Percentiles rank a stretch among this genome's conserved stretches.
Evolutionary conservation across 1,140 invertebrate species (phyloP).

Genomic region (silkworm (Bombyx mori)): DNA sequence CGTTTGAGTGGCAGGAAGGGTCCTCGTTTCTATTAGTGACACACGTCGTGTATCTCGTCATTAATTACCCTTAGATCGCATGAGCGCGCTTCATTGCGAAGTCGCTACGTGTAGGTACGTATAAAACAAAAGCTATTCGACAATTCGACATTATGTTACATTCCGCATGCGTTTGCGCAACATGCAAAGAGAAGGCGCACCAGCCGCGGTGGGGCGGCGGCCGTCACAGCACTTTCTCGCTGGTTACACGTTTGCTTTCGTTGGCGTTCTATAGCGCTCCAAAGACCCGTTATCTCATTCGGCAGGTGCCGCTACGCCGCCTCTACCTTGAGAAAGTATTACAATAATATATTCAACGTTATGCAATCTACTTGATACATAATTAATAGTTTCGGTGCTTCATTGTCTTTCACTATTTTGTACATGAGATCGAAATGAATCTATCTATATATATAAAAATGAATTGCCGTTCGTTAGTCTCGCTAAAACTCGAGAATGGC

Average conservation of each 20-base stretch:
- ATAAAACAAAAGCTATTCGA: constrained; percentile 15
- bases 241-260: constrained; percentile 58
- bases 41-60: background rate
- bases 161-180: constrained; percentile 57
- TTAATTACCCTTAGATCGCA: too few species aligned
- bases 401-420: background rate
- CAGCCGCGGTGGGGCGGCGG: constrained; percentile 10
- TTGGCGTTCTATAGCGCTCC: constrained; percentile 28
- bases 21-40: background rate
- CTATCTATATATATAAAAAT: too few species aligned
- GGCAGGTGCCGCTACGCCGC: constrained; percentile 50
- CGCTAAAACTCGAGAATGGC: too few species aligned
- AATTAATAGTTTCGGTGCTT: background rate
- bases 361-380: constrained; percentile 25
- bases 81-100: too few species aligned
- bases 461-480: too few species aligned
- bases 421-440: background rate
- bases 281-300: constrained; percentile 58
- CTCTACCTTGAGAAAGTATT: constrained; percentile 56
- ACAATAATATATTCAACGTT: constrained; percentile 48
- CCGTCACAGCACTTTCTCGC: constrained; percentile 47
- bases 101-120: constrained; percentile 1
- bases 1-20: constrained; percentile 34
- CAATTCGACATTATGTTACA: constrained; percentile 22
- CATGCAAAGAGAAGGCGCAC: constrained; percentile 43